Evolutionary conservation across 2,888 invertebrate species (phyloP), one percentile per base, ranked within the genome.

Genomic region (Agrypnus murinus): DNA sequence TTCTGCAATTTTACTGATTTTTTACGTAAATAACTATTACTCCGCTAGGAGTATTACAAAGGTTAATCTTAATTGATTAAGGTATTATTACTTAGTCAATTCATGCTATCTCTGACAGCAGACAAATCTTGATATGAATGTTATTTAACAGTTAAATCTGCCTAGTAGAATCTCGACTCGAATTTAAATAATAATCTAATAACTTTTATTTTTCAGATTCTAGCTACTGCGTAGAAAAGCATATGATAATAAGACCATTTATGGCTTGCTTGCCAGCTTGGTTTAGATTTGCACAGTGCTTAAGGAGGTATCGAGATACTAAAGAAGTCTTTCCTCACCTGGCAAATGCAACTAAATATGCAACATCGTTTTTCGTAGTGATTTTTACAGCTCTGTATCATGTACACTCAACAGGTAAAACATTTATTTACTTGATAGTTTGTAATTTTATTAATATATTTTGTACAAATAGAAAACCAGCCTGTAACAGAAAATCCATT

Each of bases 291-390:
- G 96, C 97, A 63, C 99, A 99, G 85, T 99, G 99, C 80, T 86
- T 99, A 64, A 89, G 99, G 0, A 93, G 99, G 73, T 99, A 98
- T 86, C 89, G 96, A 0, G 99, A 99, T 86, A 95, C 97, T 0
- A 91, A 91, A 76, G 96, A 97, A 82, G 94, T 94, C 0, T 97
- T 97, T 87, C 98, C 98, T 0, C 99, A 99, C 88, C 88, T 99
- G 64, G 96, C 95, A 1, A 99, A 99, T 86, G 99, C 99, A 1
- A 97, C 96, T 65, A 99, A 99, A 87, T 99, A 99, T 85, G 95
- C 97, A 0, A 97, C 98, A 0, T 96, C 98, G 0, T 99, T 99
- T 87, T 92, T 98, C 75, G 98, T 98, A 3, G 95, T 98, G 8
- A 88, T 95, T 34, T 96, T 97, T 81, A 89, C 92, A 2, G 93